A percentile compares a stretch with the other conserved stretches of the same genome.
Evolutionary conservation across 1,140 invertebrate species (phyloP).

Genomic region (Ceratosolen fusciceps): DNA sequence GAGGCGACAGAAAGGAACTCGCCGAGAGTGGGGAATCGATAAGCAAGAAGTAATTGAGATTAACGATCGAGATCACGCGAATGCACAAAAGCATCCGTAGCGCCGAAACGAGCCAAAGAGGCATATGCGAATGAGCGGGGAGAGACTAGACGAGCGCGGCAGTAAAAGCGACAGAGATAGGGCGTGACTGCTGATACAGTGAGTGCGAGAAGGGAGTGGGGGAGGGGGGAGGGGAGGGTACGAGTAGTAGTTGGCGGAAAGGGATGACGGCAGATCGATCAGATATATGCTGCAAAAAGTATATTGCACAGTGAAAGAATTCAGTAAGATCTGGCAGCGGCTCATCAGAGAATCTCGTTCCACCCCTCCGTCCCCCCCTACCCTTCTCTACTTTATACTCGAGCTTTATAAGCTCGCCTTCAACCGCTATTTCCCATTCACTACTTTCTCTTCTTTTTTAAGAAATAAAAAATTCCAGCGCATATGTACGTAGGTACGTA

Average conservation of each 20-base stretch:
- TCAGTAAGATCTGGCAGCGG: background rate
- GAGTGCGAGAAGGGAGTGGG: background rate
- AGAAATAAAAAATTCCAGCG: too few relatives aligned
- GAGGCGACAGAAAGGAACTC: background rate
- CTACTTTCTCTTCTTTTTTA: too few relatives aligned
- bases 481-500: too few relatives aligned
- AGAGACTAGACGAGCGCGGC: background rate
- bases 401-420: too few relatives aligned
- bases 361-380: background rate
- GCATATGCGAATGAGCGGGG: background rate
- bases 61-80: slow-evolving; percentile 38
- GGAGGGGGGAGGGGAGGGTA: background rate
- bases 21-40: slow-evolving; percentile 11
- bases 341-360: slow-evolving; percentile 31
- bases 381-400: background rate
- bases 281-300: slow-evolving; percentile 21
- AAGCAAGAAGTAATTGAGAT: slow-evolving; percentile 48
- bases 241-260: background rate
- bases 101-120: background rate
- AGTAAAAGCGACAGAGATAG: background rate
- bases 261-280: slow-evolving; percentile 38
- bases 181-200: too few relatives aligned
- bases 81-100: slow-evolving; percentile 42
- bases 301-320: background rate
- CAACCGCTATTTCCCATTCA: too few relatives aligned